A percentile compares a stretch with the other conserved stretches of the same genome.
phyloP scores from a whole-genome alignment of 2,113 vertebrate genomes.

The Lasiurus borealis region DNA sequence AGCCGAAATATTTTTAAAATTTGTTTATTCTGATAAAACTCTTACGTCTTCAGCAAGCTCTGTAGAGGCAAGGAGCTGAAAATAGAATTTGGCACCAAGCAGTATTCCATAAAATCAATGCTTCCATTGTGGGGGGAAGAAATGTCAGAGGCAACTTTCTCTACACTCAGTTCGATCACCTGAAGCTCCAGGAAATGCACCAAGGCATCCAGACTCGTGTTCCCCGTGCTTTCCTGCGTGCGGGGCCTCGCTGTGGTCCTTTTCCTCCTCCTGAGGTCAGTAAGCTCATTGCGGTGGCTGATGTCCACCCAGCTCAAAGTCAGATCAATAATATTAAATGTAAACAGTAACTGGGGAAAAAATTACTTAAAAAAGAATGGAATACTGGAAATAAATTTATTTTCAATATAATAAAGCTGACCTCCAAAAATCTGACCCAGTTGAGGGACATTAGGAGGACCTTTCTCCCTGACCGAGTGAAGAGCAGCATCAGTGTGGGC shows the following conservation, averaged over 20 bases:
- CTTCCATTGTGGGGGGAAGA: background rate
- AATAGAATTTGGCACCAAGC: slow-evolving; percentile 35
- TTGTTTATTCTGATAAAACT: slow-evolving; percentile 9
- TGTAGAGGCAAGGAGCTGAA: slow-evolving; percentile 29
- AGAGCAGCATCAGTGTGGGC: background rate
- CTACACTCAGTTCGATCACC: background rate
- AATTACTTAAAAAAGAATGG: background rate
- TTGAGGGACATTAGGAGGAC: background rate
- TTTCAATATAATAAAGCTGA: background rate
- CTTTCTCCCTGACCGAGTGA: background rate
- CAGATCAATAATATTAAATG: background rate
- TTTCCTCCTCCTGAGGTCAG: background rate
- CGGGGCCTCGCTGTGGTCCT: rapidly evolving
- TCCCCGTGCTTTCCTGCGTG: rapidly evolving
- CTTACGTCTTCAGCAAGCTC: background rate
- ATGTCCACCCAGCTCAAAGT: background rate
- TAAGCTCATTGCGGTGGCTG: background rate
- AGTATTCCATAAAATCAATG: background rate
- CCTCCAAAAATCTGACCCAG: background rate
- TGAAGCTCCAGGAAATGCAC: background rate
- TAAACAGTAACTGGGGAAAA: background rate
- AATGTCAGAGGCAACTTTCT: slow-evolving; percentile 9
- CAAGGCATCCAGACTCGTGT: background rate
- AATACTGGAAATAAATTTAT: background rate
- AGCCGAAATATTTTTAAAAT: background rate